Evolutionary conservation across 37 sponge, comb jelly and placozoan genomes (phyloP).

Genomic region (Halichondria panicea): DNA sequence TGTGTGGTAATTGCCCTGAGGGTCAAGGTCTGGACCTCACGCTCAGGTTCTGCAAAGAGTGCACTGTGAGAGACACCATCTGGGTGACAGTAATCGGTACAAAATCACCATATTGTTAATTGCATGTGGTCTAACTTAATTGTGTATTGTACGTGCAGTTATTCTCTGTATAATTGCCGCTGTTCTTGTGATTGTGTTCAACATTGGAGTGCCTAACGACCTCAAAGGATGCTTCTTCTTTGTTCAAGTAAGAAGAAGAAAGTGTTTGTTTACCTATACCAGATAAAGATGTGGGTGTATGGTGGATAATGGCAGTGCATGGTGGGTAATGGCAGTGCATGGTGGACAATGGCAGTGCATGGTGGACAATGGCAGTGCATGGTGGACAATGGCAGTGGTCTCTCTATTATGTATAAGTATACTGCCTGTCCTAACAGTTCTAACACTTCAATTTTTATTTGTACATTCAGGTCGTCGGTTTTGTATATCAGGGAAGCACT

Average conservation of each 20-base stretch:
- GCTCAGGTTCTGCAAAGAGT: conserved; percentile 1
- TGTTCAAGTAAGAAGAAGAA: conserved; percentile 30
- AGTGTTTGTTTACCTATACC: no score
- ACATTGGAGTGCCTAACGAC: conserved; percentile 52
- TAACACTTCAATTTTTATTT: no score
- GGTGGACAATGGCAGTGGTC: no score
- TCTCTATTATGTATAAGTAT: no score
- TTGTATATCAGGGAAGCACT: conserved; percentile 32
- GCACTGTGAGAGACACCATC: neutral
- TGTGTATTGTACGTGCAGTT: conserved; percentile 29
- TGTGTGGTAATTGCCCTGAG: conserved; percentile 31
- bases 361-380: no score
- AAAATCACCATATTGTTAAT: neutral
- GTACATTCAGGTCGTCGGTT: conserved; percentile 56
- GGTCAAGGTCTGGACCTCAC: conserved; percentile 21
- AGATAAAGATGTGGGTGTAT: no score
- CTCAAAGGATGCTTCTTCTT: conserved; percentile 54
- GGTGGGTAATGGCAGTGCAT: no score
- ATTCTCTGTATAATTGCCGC: neutral
- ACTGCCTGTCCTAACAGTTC: no score
- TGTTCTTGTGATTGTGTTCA: conserved; percentile 30
- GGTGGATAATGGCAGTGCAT: no score
- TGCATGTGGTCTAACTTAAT: neutral
- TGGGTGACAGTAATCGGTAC: conserved; percentile 8
- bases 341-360: no score